These are phyloP conservation scores for Panzeria rudis DNA, from an alignment of 2,888 invertebrate genomes.

Conservation along the genomic window DNA sequence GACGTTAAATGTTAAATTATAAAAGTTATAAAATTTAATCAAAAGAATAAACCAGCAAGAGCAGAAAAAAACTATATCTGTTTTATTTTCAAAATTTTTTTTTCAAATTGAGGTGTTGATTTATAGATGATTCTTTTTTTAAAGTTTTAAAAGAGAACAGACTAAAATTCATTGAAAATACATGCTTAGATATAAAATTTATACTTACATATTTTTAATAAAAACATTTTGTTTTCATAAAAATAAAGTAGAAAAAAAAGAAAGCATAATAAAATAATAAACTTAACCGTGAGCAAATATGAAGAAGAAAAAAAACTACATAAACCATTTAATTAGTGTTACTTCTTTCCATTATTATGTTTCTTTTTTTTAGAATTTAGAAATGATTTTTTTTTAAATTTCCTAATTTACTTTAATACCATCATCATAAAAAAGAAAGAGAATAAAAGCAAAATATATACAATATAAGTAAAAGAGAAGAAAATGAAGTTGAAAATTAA, in stretches of 20 bases:
- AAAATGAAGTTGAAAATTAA: neutral
- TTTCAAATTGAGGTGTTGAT: conserved; percentile 52
- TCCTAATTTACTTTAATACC: conserved; percentile 37
- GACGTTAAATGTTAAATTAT: no score
- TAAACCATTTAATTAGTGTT: conserved; percentile 35
- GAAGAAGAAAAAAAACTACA: conserved; percentile 24
- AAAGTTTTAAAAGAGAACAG: conserved; percentile 53
- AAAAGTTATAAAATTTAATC: neutral
- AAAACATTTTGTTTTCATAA: conserved; percentile 8
- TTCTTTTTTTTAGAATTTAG: conserved; percentile 58
- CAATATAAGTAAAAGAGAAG: conserved; percentile 15
- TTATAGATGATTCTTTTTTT: conserved; percentile 20
- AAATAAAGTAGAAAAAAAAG: conserved; percentile 18
- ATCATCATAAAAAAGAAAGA: conserved; percentile 15
- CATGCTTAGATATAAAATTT: conserved; percentile 6
- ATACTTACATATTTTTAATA: conserved; percentile 14
- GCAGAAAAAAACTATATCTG: conserved; percentile 60
- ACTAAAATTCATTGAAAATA: conserved; percentile 36
- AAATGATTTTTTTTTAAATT: conserved; percentile 46
- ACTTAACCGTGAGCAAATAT: conserved; percentile 66
- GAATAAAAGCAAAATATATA: conserved; percentile 10
- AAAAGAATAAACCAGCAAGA: conserved; percentile 18
- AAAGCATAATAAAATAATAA: conserved; percentile 59
- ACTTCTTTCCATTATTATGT: conserved; percentile 65
- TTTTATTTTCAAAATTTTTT: neutral